Evolutionary conservation across 2,113 vertebrate genomes (phyloP).

Genomic region (Otolemur garnettii): DNA sequence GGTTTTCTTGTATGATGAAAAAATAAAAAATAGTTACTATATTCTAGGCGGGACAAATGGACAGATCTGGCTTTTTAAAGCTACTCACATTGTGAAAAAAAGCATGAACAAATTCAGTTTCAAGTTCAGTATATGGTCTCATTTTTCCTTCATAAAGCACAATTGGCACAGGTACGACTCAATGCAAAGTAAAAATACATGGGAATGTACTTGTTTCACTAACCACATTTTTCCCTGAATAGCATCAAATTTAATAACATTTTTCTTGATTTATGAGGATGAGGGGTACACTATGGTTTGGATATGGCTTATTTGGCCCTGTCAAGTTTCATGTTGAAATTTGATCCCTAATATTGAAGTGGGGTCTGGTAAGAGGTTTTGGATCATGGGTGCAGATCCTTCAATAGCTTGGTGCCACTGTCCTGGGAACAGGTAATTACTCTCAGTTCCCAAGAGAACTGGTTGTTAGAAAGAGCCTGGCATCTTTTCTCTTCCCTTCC

Average conservation of each 20-base stretch:
- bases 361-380: too few species aligned
- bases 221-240: slow-evolving; percentile 1
- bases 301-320: too few species aligned
- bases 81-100: background rate
- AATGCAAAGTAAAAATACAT: slow-evolving; percentile 23
- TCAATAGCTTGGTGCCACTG: too few species aligned
- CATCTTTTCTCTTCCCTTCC: too few species aligned
- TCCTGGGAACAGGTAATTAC: too few species aligned
- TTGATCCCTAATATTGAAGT: too few species aligned
- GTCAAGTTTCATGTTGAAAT: too few species aligned
- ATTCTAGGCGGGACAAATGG: background rate
- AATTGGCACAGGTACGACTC: background rate
- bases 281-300: too few species aligned
- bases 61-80: background rate
- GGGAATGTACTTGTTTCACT: background rate
- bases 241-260: background rate
- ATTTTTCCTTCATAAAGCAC: slow-evolving; percentile 2
- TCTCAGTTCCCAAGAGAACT: too few species aligned
- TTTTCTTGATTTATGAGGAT: background rate
- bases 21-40: background rate
- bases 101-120: background rate
- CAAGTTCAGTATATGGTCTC: background rate
- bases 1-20: background rate
- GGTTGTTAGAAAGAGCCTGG: too few species aligned
- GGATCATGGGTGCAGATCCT: too few species aligned